Base-by-base conservation (phyloP, 2,113 vertebrate genomes). In the Perca flavescens region DNA sequence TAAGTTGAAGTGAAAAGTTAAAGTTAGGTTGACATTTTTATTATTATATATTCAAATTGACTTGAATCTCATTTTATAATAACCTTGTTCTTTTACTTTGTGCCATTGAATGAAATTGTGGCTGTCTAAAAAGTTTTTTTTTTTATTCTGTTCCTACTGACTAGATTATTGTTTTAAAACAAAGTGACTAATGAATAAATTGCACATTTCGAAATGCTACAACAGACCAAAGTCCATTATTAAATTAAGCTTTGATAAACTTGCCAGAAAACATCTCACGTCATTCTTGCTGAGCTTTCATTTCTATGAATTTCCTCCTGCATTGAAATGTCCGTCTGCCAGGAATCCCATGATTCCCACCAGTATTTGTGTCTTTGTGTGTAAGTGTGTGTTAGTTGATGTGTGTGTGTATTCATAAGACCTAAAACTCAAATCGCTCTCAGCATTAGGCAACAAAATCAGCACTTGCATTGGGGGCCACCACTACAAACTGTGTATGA, bases 401-500 rank as follows among this genome's bases (percentile, higher is more conserved):
- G 60, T 78, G 50, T 86, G 84, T 87, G 88, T 85, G 74, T 78
- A 64, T 90, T 91, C 81, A 81, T 84, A 80, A 79, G 80, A 87
- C 60, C 77, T 49, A 50, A 85, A 87, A 85, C 87, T 84, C 77
- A 77, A 81, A 89, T 77, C 74, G 43, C 79, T 71, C 77, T 73
- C 83, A 75, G 76, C 65, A 70, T 89, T 90, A 63, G 13, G 89
- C 86, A 92, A 88, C 91, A 90, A 91, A 93, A 83, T 89, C 87
- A 85, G 88, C 88, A 90, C 90, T 90, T 93, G 86, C 89, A 80
- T 88, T 61, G 50, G 87, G 90, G 91, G 91, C 92, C 88, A 82
- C 88, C 93, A 94, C 93, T 90, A 95, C 93, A 92, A 92, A 94
- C 91, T 92, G 91, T 91, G 91, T 91, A 86, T 94, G 89, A 93